phyloP scores from a whole-genome alignment of 2,797 vertebrate species.

The Esox lucius region DNA sequence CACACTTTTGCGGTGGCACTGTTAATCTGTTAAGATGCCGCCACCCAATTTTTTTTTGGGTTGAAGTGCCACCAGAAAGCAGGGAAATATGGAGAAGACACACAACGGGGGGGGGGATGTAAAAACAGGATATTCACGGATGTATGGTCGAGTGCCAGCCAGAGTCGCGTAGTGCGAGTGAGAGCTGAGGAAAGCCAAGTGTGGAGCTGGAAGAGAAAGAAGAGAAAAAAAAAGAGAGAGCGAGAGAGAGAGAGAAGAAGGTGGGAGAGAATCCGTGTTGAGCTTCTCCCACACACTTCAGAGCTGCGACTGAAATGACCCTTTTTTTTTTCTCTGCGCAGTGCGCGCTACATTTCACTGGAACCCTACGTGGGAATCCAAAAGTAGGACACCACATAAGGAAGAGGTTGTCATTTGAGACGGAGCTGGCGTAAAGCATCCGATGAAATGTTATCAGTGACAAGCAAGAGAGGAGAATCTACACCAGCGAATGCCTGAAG shows the following conservation, averaged over 20 bases:
- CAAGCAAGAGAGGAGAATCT: slow-evolving; percentile 43
- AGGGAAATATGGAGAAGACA: slow-evolving; percentile 5
- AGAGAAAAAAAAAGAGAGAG: slow-evolving; percentile 51
- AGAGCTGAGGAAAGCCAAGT: slow-evolving; percentile 84
- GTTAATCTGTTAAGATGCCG: slow-evolving; percentile 29
- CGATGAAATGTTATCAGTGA: slow-evolving; percentile 67
- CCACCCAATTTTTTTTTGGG: slow-evolving; percentile 51
- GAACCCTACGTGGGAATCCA: not conserved
- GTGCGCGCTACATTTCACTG: not conserved
- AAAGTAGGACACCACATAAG: not conserved
- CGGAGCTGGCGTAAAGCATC: slow-evolving; percentile 43
- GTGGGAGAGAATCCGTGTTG: slow-evolving; percentile 69
- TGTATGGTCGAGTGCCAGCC: slow-evolving; percentile 82
- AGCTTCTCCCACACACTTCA: slow-evolving; percentile 63
- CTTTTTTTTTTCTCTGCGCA: not conserved
- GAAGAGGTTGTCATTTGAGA: not conserved
- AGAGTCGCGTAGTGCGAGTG: slow-evolving; percentile 85
- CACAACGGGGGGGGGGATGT: slow-evolving; percentile 42
- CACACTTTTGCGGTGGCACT: slow-evolving; percentile 32
- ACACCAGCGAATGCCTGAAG: slow-evolving; percentile 29
- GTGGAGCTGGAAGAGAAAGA: slow-evolving; percentile 74
- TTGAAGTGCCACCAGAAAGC: slow-evolving; percentile 50
- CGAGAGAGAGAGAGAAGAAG: slow-evolving; percentile 62
- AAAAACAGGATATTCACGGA: slow-evolving; percentile 82
- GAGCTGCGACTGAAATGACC: not conserved